Evolutionary conservation across 2,888 invertebrate genomes (phyloP).

Genomic region (Amiota communis): DNA sequence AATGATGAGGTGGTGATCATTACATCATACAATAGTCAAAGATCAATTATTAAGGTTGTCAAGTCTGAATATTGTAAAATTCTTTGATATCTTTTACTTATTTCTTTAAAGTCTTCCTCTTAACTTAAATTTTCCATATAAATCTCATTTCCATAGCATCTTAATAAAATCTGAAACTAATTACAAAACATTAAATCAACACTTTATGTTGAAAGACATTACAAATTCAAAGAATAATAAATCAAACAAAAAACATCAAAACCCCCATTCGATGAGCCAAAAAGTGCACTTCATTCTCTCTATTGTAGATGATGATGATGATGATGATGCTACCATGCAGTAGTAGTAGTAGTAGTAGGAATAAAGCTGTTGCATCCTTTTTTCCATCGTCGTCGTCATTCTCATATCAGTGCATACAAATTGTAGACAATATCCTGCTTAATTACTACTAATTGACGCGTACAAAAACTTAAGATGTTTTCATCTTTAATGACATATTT

Average conservation of each 20-base stretch:
- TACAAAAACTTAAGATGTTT: conserved; percentile 71
- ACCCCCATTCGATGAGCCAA: background rate
- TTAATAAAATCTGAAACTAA: background rate
- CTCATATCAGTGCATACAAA: conserved; percentile 56
- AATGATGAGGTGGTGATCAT: too few species aligned
- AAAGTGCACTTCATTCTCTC: background rate
- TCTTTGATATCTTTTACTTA: too few species aligned
- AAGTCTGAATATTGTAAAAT: too few species aligned
- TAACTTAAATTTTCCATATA: too few species aligned
- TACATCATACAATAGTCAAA: too few species aligned
- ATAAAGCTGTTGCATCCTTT: too few species aligned
- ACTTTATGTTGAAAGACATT: background rate
- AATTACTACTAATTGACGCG: conserved; percentile 72
- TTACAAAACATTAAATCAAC: background rate
- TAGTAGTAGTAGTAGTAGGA: too few species aligned
- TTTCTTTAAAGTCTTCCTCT: too few species aligned
- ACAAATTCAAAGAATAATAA: conserved; percentile 19
- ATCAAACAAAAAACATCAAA: conserved; percentile 19
- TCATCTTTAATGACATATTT: conserved; percentile 67
- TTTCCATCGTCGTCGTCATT: background rate
- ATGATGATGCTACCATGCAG: too few species aligned
- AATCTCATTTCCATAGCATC: too few species aligned
- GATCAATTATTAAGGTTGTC: too few species aligned
- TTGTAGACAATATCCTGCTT: conserved; percentile 70
- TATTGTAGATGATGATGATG: background rate